Conservation (phyloP, 2,797 vertebrate genomes). For the Ambastaia sidthimunki region DNA sequence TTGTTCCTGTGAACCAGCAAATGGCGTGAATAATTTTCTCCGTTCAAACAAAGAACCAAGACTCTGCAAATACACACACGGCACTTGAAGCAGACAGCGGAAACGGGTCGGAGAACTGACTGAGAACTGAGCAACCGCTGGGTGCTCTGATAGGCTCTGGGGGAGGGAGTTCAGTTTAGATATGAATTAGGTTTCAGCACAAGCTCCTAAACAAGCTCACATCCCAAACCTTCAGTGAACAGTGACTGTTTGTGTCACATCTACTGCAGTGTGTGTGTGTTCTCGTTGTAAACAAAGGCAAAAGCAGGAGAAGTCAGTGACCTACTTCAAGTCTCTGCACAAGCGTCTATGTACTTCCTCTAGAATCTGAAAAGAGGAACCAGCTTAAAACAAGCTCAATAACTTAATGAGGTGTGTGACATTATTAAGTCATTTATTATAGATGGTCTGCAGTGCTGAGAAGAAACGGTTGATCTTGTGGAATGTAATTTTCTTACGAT, state of each 20-base stretch:
- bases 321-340: constrained; percentile 45
- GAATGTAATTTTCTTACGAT: constrained; percentile 27
- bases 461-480: constrained; percentile 27
- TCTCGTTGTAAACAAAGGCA: constrained; percentile 56
- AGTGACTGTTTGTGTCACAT: constrained; percentile 50
- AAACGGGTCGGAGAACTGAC: neutral
- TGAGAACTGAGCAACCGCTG: too few relatives aligned
- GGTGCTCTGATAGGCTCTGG: constrained; percentile 13
- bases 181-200: constrained; percentile 51
- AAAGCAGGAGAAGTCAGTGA: constrained; percentile 18
- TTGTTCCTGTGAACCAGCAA: constrained; percentile 3
- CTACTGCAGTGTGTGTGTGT: constrained; percentile 11
- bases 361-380: constrained; percentile 1
- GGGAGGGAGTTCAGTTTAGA: constrained; percentile 12
- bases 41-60: constrained; percentile 29
- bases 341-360: constrained; percentile 8
- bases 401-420: constrained; percentile 13
- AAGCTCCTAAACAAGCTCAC: constrained; percentile 15
- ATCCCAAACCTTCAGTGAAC: constrained; percentile 26
- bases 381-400: neutral
- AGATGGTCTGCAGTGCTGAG: neutral
- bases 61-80: constrained; percentile 16
- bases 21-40: constrained; percentile 7
- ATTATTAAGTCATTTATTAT: constrained; percentile 40
- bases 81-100: neutral